Percentiles rank a stretch among this genome's conserved stretches.
Conservation (phyloP, 2,797 vertebrate species). For the Cebuella pygmaea region DNA sequence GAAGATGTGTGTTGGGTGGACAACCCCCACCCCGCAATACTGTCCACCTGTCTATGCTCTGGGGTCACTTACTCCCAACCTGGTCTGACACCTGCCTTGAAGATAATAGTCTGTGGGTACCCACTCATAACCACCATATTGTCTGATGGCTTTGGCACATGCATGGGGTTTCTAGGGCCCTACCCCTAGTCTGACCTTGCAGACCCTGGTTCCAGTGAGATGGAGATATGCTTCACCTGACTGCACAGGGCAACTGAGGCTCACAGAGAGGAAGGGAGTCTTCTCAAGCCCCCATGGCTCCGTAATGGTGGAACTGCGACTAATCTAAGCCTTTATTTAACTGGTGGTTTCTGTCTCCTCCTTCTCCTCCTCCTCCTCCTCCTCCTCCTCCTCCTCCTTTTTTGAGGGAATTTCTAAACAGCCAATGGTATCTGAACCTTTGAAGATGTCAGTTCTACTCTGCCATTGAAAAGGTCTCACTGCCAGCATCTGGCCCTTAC, state of each 20-base stretch:
- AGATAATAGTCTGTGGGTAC: accelerated
- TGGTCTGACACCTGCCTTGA: not conserved
- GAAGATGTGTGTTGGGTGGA: not conserved
- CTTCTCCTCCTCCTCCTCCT: too few relatives aligned
- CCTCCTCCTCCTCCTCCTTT: too few relatives aligned
- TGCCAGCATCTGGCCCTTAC: not conserved
- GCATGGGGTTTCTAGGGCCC: not conserved
- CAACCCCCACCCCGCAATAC: not conserved
- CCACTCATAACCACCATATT: accelerated
- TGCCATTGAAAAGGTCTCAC: not conserved
- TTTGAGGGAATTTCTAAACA: not conserved
- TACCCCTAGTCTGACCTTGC: not conserved
- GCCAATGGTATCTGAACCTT: not conserved
- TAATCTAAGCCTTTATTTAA: accelerated
- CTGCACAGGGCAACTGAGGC: not conserved
- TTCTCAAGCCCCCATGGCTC: not conserved
- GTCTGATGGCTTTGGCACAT: accelerated
- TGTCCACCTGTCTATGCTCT: too few relatives aligned
- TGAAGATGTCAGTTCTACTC: not conserved
- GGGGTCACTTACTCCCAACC: not conserved
- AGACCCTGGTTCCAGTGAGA: not conserved
- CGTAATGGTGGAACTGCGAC: accelerated
- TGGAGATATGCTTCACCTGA: not conserved
- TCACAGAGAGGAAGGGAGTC: accelerated
- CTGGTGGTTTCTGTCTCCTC: not conserved